These are phyloP conservation scores for Lasius fuliginosus DNA, from an alignment of 2,888 invertebrate species.

Conservation along the genomic window DNA sequence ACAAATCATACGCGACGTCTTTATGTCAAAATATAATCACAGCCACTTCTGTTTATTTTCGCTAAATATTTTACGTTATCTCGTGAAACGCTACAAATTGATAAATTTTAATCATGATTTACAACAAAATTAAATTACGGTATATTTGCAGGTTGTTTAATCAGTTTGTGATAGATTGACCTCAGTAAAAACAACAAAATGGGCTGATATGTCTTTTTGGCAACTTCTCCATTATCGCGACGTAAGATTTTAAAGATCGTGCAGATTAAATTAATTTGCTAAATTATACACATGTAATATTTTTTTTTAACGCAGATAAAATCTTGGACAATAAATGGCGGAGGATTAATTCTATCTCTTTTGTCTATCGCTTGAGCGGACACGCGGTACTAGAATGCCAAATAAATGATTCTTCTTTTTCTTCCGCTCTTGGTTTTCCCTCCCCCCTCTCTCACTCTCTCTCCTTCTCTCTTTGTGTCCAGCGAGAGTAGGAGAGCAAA, in stretches of 20 bases:
- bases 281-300: background rate
- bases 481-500: constrained; percentile 22
- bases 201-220: background rate
- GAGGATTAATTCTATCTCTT: constrained; percentile 4
- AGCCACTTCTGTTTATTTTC: constrained; percentile 5
- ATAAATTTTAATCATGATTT: constrained; percentile 4
- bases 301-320: background rate
- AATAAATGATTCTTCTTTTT: constrained; percentile 18
- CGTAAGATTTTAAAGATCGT: background rate
- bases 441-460: background rate
- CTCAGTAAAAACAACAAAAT: background rate
- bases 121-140: background rate
- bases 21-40: constrained; percentile 67
- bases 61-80: constrained; percentile 17
- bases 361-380: background rate
- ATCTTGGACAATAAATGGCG: background rate
- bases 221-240: background rate
- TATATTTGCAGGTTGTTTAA: background rate
- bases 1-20: constrained; percentile 78
- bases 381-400: too few species aligned
- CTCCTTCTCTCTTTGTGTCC: background rate
- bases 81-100: background rate
- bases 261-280: background rate
- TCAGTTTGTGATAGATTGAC: background rate
- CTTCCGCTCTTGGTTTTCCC: background rate